Conservation (phyloP, 2,888 invertebrate genomes). For the Chrysolina haemoptera region DNA sequence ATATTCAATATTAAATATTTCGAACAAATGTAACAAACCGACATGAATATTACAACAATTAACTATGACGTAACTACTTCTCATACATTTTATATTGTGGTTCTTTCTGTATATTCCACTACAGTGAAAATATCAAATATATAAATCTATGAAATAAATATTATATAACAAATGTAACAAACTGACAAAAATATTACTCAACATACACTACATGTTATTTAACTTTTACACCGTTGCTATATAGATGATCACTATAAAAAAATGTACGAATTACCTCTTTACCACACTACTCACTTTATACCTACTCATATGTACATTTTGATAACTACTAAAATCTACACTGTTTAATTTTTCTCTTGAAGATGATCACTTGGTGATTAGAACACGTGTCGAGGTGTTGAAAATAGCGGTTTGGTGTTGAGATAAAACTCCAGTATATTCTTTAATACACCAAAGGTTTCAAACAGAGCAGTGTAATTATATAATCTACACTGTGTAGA, state of each 20-base stretch:
- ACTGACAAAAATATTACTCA: background rate
- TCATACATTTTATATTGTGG: background rate
- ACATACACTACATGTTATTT: background rate
- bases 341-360: no score
- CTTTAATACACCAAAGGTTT: no score
- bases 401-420: no score
- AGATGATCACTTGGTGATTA: no score
- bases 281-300: background rate
- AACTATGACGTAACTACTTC: no score
- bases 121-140: no score
- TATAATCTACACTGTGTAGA: no score
- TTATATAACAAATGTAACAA: constrained; percentile 1
- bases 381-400: no score
- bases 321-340: background rate
- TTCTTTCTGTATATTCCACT: no score
- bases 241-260: background rate
- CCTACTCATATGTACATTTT: background rate
- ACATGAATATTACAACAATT: constrained; percentile 2
- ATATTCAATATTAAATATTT: background rate
- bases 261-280: background rate
- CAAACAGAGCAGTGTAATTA: no score
- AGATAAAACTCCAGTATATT: no score
- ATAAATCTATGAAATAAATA: background rate
- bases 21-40: background rate
- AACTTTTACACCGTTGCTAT: background rate